Conservation (phyloP, 2,113 vertebrate genomes). For the Saiga tatarica region DNA sequence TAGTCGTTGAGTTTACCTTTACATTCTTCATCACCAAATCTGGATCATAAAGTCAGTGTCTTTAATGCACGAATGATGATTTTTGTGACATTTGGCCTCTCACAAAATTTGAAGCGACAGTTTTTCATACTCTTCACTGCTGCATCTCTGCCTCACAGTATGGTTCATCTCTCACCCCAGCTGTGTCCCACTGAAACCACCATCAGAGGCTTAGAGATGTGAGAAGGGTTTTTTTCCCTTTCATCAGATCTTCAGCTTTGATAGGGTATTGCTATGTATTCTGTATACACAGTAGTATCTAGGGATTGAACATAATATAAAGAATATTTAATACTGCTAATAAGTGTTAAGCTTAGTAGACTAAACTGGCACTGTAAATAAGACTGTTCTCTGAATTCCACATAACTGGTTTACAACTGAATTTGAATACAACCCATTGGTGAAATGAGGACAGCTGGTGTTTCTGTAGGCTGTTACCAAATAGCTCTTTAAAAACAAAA, state of each 20-base stretch:
- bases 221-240: background rate
- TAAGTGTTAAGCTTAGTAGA: background rate
- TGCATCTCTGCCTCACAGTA: background rate
- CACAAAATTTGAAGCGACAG: background rate
- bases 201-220: background rate
- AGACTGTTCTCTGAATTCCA: background rate
- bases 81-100: background rate
- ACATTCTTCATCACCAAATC: background rate
- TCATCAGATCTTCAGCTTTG: background rate
- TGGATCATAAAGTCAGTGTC: background rate
- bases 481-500: constrained; percentile 2
- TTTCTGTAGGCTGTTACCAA: background rate
- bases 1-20: background rate
- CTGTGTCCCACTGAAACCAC: background rate
- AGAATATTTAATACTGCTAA: background rate
- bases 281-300: background rate
- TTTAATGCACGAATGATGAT: background rate
- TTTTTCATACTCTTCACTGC: background rate
- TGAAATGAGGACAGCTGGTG: constrained; percentile 24
- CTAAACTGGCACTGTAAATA: background rate
- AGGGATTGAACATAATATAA: background rate
- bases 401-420: background rate
- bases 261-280: background rate
- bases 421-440: constrained; percentile 21
- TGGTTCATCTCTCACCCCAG: background rate